These are phyloP conservation scores for Holacanthus passer DNA, from an alignment of 2,113 vertebrate genomes.

Conservation along the genomic window DNA sequence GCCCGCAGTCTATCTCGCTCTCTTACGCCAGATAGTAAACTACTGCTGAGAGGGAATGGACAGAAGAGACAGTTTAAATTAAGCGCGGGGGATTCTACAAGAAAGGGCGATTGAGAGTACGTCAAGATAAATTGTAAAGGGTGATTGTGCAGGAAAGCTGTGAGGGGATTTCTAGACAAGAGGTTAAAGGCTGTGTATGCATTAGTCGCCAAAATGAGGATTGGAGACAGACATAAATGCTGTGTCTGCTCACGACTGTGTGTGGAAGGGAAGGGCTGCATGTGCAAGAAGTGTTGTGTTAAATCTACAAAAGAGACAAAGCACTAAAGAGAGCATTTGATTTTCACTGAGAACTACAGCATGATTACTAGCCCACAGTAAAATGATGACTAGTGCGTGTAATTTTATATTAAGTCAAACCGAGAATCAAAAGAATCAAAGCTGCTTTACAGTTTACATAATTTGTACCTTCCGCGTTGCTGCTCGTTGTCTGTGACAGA, in stretches of 20 bases:
- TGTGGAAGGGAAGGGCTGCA: not conserved
- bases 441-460: constrained; percentile 23
- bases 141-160: constrained; percentile 59
- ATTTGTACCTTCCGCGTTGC: constrained; percentile 7
- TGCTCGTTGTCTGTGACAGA: constrained; percentile 26
- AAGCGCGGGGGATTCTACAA: constrained; percentile 63
- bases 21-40: constrained; percentile 67
- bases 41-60: constrained; percentile 40
- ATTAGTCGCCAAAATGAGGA: constrained; percentile 24
- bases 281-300: not conserved
- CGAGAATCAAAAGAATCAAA: constrained; percentile 34
- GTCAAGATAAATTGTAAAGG: constrained; percentile 54
- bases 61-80: constrained; percentile 68
- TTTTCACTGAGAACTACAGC: not conserved
- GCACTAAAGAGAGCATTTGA: constrained; percentile 11
- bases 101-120: constrained; percentile 48
- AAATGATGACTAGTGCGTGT: not conserved
- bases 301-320: not conserved
- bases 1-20: constrained; percentile 64
- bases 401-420: constrained; percentile 11
- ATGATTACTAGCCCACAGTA: not conserved
- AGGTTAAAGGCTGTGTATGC: constrained; percentile 40
- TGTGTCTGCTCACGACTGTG: not conserved
- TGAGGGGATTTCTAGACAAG: constrained; percentile 44
- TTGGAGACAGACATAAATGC: not conserved